Percentiles rank a stretch among this genome's conserved stretches.
These are phyloP conservation scores for Gymnogyps californianus DNA, from an alignment of 2,113 vertebrate species.

Conservation along the genomic window DNA sequence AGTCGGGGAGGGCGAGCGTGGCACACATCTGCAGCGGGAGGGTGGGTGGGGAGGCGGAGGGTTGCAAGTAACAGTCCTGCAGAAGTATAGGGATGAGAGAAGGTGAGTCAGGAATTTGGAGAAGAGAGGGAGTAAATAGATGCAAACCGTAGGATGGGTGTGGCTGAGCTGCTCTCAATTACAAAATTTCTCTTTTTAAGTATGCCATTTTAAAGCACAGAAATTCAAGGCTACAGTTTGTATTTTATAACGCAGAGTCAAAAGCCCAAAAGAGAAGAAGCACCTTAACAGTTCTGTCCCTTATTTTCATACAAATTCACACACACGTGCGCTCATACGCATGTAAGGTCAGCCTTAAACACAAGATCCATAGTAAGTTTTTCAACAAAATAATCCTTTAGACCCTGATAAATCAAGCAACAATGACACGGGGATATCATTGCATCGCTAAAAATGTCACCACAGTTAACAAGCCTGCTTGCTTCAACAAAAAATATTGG, in stretches of 20 bases:
- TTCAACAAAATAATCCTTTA: constrained; percentile 23
- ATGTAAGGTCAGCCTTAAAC: neutral
- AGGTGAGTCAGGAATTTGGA: neutral
- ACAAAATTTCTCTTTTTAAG: neutral
- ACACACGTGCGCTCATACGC: neutral
- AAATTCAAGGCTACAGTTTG: neutral
- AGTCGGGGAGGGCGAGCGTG: fast-evolving
- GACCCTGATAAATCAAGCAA: constrained; percentile 23
- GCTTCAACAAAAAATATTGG: constrained; percentile 31
- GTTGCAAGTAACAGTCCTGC: neutral
- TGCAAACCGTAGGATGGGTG: neutral
- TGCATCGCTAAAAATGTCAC: constrained; percentile 38
- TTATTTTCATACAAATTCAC: constrained; percentile 35
- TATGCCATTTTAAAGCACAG: neutral
- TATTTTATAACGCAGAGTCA: neutral
- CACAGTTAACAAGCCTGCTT: constrained; percentile 38
- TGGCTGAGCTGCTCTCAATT: neutral
- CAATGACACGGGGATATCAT: neutral
- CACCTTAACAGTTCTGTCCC: constrained; percentile 1
- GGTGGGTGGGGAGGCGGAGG: neutral
- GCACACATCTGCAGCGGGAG: neutral
- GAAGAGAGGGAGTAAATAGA: neutral
- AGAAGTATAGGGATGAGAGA: neutral
- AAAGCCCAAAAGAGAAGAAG: constrained; percentile 9
- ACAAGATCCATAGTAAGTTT: neutral